These are phyloP conservation scores for Cichladusa arquata DNA, from an alignment of 2,113 vertebrate species.

Conservation along the genomic window DNA sequence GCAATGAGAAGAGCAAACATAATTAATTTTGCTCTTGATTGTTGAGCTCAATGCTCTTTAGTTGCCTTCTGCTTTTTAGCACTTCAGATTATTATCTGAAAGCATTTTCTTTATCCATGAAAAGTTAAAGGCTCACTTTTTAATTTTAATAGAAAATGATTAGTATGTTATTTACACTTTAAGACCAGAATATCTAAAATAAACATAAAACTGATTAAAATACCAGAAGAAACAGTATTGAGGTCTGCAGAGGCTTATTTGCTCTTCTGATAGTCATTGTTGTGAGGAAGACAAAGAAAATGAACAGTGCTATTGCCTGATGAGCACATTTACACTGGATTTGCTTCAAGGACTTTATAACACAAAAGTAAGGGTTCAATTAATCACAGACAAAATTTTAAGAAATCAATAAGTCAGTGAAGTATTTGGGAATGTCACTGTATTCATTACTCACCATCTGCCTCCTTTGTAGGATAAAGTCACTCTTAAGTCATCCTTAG, in stretches of 20 bases:
- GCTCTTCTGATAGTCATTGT: neutral
- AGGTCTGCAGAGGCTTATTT: neutral
- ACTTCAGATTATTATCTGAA: neutral
- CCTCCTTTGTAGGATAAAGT: neutral
- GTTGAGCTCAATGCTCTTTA: neutral
- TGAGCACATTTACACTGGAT: neutral
- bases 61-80: neutral
- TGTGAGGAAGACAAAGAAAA: neutral
- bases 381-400: neutral
- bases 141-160: neutral
- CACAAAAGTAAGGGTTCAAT: neutral
- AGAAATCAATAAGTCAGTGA: neutral
- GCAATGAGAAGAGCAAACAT: neutral
- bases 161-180: neutral
- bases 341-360: neutral
- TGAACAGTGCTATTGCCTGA: neutral
- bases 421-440: neutral
- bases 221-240: neutral
- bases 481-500: neutral
- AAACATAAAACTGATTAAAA: neutral
- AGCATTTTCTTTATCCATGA: neutral
- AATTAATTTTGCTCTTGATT: neutral
- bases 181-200: neutral
- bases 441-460: neutral
- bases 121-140: neutral